Evolutionary conservation across 2,797 vertebrate genomes (phyloP).

Genomic region (Falco columbarius): DNA sequence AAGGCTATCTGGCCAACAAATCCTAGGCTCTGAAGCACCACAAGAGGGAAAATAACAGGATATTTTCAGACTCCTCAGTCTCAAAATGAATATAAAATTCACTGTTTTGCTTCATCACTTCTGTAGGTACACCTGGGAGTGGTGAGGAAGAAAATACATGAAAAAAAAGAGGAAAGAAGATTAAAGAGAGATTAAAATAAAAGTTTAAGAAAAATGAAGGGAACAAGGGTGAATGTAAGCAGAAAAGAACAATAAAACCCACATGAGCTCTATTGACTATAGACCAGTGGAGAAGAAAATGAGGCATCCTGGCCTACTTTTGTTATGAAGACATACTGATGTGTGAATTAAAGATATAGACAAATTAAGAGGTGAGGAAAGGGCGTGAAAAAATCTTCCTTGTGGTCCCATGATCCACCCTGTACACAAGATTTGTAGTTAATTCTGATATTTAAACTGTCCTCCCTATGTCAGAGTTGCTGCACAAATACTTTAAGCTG

Average conservation of each 20-base stretch:
- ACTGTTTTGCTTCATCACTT: background rate
- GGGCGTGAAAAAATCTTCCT: background rate
- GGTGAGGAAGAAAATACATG: background rate
- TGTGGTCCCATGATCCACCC: background rate
- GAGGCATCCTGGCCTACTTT: background rate
- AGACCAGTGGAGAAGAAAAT: background rate
- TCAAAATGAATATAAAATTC: background rate
- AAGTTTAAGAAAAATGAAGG: background rate
- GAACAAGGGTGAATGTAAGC: background rate
- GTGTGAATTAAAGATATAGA: background rate
- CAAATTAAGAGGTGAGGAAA: background rate
- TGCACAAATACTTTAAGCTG: background rate
- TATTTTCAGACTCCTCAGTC: background rate
- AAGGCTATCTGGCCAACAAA: background rate
- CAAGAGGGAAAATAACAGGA: background rate
- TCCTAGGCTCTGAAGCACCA: background rate
- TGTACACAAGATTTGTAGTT: background rate
- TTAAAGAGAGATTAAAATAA: background rate
- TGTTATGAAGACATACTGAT: background rate
- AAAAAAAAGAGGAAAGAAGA: background rate
- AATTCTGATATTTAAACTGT: background rate
- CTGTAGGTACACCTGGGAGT: background rate
- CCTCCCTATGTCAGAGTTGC: background rate
- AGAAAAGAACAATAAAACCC: background rate
- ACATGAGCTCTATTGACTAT: background rate